Conservation (phyloP, 2,797 vertebrate genomes). For the Poeciliopsis paucimaculata region DNA sequence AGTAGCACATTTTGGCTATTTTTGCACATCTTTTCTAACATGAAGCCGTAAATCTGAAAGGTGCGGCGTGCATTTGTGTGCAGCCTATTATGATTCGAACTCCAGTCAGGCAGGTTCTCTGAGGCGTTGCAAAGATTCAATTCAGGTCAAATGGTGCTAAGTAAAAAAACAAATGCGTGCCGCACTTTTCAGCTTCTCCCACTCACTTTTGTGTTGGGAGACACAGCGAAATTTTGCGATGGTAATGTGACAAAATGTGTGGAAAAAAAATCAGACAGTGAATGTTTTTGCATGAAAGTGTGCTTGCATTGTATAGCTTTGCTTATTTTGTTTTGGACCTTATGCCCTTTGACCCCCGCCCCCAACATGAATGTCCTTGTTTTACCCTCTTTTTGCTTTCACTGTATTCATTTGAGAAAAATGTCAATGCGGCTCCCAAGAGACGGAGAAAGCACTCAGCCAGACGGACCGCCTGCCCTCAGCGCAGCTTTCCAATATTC, state of each 20-base stretch:
- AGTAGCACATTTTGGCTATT: neutral
- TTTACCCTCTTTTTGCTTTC: conserved; percentile 9
- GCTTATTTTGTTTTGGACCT: neutral
- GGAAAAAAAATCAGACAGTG: too few species aligned
- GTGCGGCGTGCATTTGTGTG: neutral
- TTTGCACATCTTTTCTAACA: neutral
- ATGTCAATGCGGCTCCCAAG: conserved; percentile 30
- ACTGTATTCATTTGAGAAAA: conserved; percentile 4
- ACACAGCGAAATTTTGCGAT: neutral
- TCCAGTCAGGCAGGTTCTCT: neutral
- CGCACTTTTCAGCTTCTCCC: neutral
- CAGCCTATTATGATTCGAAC: neutral
- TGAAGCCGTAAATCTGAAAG: neutral
- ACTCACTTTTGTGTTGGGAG: neutral
- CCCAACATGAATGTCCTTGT: neutral
- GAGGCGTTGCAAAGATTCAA: neutral
- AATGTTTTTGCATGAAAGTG: neutral
- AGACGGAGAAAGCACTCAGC: conserved; percentile 22
- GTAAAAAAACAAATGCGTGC: neutral
- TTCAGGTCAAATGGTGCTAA: neutral
- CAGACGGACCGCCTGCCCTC: conserved; percentile 39
- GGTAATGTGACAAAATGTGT: neutral
- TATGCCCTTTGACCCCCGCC: neutral
- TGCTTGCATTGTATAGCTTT: too few species aligned
- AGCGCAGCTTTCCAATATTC: conserved; percentile 57